Percentiles rank a stretch among this genome's conserved stretches.
These are phyloP conservation scores for Polydrusus tereticollis DNA, from an alignment of 2,888 invertebrate species.

Conservation along the genomic window DNA sequence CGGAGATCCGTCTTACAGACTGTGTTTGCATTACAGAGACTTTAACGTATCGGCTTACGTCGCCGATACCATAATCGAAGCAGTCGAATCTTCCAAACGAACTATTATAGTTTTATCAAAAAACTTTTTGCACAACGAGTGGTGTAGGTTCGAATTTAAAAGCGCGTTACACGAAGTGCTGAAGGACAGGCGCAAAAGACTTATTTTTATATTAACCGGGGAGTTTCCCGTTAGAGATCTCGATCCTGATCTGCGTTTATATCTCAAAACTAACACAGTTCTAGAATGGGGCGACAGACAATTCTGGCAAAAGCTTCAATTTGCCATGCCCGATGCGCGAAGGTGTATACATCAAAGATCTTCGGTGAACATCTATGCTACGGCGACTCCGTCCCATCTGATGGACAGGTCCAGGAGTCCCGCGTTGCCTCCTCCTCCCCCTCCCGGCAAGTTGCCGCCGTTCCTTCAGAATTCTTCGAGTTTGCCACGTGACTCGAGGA, in stretches of 20 bases:
- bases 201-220: slow-evolving; percentile 91
- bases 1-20: slow-evolving; percentile 83
- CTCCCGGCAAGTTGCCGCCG: slow-evolving; percentile 75
- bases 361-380: slow-evolving; percentile 80
- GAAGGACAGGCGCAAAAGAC: slow-evolving; percentile 85
- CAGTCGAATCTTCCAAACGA: slow-evolving; percentile 90
- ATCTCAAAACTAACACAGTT: slow-evolving; percentile 91
- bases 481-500: slow-evolving; percentile 68
- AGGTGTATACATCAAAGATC: slow-evolving; percentile 76
- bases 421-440: slow-evolving; percentile 72
- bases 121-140: slow-evolving; percentile 95
- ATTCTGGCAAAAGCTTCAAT: slow-evolving; percentile 96
- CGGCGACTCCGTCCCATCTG: slow-evolving; percentile 67
- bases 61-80: slow-evolving; percentile 92
- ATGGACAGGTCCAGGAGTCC: slow-evolving; percentile 72
- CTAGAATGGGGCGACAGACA: slow-evolving; percentile 95
- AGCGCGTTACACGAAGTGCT: slow-evolving; percentile 92
- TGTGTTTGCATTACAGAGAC: slow-evolving; percentile 93
- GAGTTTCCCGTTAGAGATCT: slow-evolving; percentile 90
- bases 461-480: slow-evolving; percentile 69
- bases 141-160: slow-evolving; percentile 93
- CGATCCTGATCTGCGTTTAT: slow-evolving; percentile 90
- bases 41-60: slow-evolving; percentile 90
- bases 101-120: slow-evolving; percentile 92
- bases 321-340: slow-evolving; percentile 88